phyloP scores from a whole-genome alignment of 1,140 invertebrate genomes.

The Aphis craccivora region DNA sequence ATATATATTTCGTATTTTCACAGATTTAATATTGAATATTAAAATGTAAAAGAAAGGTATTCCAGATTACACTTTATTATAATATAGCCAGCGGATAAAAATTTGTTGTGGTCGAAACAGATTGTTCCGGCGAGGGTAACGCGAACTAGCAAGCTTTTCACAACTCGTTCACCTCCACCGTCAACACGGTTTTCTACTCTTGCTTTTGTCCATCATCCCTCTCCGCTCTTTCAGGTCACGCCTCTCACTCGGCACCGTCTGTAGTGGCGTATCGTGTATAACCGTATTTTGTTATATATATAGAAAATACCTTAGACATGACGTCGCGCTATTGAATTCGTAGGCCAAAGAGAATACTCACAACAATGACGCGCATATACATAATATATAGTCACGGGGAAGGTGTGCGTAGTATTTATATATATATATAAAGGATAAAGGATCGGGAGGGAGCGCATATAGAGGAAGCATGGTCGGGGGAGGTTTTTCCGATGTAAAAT shows the following conservation, averaged over 20 bases:
- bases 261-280: background rate
- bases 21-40: background rate
- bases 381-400: background rate
- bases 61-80: background rate
- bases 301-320: background rate
- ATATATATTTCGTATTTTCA: background rate
- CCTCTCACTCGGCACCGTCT: background rate
- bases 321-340: conserved; percentile 3
- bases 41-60: background rate
- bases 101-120: background rate
- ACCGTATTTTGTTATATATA: background rate
- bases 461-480: background rate
- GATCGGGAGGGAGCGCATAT: background rate
- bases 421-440: background rate
- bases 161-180: background rate
- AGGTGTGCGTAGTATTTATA: background rate
- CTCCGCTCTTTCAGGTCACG: background rate
- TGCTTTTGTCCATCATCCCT: background rate
- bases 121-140: background rate
- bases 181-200: conserved; percentile 49
- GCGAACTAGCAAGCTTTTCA: background rate
- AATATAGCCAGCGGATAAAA: background rate
- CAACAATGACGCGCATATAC: background rate
- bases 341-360: background rate
- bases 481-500: conserved; percentile 49